These are phyloP conservation scores for Phlogophora meticulosa DNA, from an alignment of 2,888 invertebrate genomes.

Conservation along the genomic window DNA sequence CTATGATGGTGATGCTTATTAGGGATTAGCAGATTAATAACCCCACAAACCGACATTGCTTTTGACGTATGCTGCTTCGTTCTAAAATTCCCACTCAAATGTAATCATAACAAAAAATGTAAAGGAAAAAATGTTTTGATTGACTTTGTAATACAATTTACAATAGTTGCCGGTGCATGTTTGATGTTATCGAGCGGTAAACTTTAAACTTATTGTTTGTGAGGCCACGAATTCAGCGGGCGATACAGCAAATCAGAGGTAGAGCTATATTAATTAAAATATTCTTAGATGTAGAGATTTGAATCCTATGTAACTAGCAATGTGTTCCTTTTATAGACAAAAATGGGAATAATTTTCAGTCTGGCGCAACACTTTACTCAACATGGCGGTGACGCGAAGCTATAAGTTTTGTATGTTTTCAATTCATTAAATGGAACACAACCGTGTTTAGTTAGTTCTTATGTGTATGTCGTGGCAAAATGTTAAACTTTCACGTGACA, in stretches of 20 bases:
- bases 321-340: too few relatives aligned
- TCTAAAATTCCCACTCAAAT: slow-evolving; percentile 15
- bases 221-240: slow-evolving; percentile 31
- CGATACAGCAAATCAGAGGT: neutral
- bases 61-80: neutral
- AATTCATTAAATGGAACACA: too few relatives aligned
- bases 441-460: too few relatives aligned
- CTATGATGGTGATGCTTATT: neutral
- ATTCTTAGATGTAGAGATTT: too few relatives aligned
- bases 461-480: too few relatives aligned
- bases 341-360: too few relatives aligned
- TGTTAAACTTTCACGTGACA: too few relatives aligned
- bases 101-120: slow-evolving; percentile 36
- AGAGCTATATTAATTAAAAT: too few relatives aligned
- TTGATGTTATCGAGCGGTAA: slow-evolving; percentile 55
- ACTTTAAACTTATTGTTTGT: slow-evolving; percentile 32
- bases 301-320: too few relatives aligned
- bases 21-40: slow-evolving; percentile 14
- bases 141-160: slow-evolving; percentile 41
- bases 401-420: too few relatives aligned
- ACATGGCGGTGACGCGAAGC: too few relatives aligned
- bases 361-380: too few relatives aligned
- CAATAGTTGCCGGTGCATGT: slow-evolving; percentile 43
- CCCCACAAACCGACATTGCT: neutral
- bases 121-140: slow-evolving; percentile 53